Evolutionary conservation across 1,140 invertebrate genomes (phyloP).

Genomic region (Panagrolaimus sp.): DNA sequence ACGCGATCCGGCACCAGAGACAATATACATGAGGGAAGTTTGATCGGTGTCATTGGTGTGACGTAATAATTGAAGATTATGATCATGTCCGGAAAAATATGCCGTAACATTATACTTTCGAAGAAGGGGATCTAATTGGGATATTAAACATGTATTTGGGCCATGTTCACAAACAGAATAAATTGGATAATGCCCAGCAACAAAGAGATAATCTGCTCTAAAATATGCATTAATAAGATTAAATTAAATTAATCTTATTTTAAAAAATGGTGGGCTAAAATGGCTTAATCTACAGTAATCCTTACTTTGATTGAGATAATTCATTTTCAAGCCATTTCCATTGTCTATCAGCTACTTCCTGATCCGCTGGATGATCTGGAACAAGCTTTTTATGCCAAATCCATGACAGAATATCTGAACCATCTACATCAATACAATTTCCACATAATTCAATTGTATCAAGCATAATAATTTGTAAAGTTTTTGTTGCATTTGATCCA

Average conservation of each 20-base stretch:
- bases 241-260: slow-evolving; percentile 8
- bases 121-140: slow-evolving; percentile 54
- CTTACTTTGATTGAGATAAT: slow-evolving; percentile 51
- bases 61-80: slow-evolving; percentile 47
- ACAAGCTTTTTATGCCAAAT: slow-evolving; percentile 31
- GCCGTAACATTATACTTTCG: slow-evolving; percentile 62
- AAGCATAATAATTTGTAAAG: slow-evolving; percentile 37
- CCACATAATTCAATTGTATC: slow-evolving; percentile 50
- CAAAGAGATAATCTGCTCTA: slow-evolving; percentile 64
- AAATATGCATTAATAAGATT: slow-evolving; percentile 23
- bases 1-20: slow-evolving; percentile 53
- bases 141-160: slow-evolving; percentile 60
- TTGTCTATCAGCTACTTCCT: slow-evolving; percentile 57
- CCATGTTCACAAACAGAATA: slow-evolving; percentile 63
- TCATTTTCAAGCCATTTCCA: slow-evolving; percentile 62
- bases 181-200: slow-evolving; percentile 64
- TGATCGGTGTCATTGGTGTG: not conserved
- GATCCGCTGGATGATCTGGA: slow-evolving; percentile 34
- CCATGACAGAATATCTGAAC: slow-evolving; percentile 35
- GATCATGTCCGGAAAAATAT: slow-evolving; percentile 64
- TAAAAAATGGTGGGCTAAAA: not conserved
- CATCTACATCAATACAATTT: slow-evolving; percentile 46
- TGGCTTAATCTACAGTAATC: not conserved
- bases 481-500: not conserved
- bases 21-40: slow-evolving; percentile 44